Evolutionary conservation across 2,113 vertebrate species (phyloP).

Genomic region (Oryzias javanicus): DNA sequence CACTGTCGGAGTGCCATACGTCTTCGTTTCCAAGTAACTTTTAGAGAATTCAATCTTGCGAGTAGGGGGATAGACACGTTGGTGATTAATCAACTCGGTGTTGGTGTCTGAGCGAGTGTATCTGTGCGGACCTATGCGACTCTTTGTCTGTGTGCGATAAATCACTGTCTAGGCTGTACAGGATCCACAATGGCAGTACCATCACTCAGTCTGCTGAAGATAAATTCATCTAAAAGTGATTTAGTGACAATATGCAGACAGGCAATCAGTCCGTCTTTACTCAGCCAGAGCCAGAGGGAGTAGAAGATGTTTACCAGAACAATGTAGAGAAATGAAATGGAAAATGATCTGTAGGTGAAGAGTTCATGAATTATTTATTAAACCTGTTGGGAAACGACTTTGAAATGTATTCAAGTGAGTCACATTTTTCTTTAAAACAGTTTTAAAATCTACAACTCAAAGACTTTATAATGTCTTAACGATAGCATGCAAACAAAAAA

Average conservation of each 20-base stretch:
- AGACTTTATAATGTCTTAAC: constrained; percentile 26
- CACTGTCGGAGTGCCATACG: constrained; percentile 54
- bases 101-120: constrained; percentile 39
- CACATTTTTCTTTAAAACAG: constrained; percentile 37
- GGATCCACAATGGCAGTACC: constrained; percentile 49
- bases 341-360: constrained; percentile 16
- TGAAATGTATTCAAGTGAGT: constrained; percentile 47
- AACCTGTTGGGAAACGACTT: constrained; percentile 43
- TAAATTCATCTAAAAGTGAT: constrained; percentile 67
- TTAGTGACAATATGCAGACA: constrained; percentile 50
- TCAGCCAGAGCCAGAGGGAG: constrained; percentile 18
- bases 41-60: constrained; percentile 65
- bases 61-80: constrained; percentile 56
- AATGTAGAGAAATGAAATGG: too few species aligned
- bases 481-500: constrained; percentile 27
- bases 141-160: constrained; percentile 66
- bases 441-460: constrained; percentile 42
- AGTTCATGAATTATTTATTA: constrained; percentile 54
- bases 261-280: constrained; percentile 37
- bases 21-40: constrained; percentile 67
- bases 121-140: constrained; percentile 33
- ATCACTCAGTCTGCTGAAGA: constrained; percentile 53
- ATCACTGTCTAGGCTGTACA: constrained; percentile 68
- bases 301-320: background rate
- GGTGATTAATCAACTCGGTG: constrained; percentile 63